Conservation (phyloP, 2,888 invertebrate genomes). For the Colletes collaris region DNA sequence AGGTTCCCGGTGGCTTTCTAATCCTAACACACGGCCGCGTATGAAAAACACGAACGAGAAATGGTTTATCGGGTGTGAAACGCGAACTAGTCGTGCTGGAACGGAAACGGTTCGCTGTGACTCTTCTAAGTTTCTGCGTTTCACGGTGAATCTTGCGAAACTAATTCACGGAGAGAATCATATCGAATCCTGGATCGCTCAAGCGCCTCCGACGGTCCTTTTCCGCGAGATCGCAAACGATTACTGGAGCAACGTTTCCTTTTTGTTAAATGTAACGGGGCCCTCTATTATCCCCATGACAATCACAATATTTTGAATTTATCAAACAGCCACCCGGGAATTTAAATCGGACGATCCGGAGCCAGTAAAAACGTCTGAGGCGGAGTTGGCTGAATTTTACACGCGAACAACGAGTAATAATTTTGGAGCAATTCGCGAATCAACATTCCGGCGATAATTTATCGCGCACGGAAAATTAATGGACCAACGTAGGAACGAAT, state of each 20-base stretch:
- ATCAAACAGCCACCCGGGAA: too few species aligned
- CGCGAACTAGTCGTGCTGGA: constrained; percentile 1
- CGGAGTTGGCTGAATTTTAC: too few species aligned
- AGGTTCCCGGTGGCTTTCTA: constrained; percentile 18
- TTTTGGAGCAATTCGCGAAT: too few species aligned
- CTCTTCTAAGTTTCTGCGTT: not conserved
- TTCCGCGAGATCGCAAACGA: not conserved
- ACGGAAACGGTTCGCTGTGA: constrained; percentile 3
- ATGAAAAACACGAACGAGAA: constrained; percentile 15
- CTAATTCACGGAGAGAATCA: not conserved
- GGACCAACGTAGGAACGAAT: too few species aligned
- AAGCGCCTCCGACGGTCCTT: not conserved
- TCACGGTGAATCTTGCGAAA: constrained; percentile 3
- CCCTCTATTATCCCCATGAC: constrained; percentile 1
- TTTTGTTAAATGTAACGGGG: not conserved
- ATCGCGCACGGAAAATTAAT: too few species aligned
- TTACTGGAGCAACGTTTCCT: constrained; percentile 3
- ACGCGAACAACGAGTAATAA: too few species aligned
- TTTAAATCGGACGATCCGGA: too few species aligned
- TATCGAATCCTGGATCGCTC: not conserved
- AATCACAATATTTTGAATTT: not conserved
- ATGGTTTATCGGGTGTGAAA: constrained; percentile 16
- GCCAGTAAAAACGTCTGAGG: too few species aligned
- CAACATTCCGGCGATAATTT: too few species aligned
- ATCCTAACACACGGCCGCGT: constrained; percentile 2